phyloP scores from a whole-genome alignment of 1,140 invertebrate genomes.

The Leptestheria dahalacensis region DNA sequence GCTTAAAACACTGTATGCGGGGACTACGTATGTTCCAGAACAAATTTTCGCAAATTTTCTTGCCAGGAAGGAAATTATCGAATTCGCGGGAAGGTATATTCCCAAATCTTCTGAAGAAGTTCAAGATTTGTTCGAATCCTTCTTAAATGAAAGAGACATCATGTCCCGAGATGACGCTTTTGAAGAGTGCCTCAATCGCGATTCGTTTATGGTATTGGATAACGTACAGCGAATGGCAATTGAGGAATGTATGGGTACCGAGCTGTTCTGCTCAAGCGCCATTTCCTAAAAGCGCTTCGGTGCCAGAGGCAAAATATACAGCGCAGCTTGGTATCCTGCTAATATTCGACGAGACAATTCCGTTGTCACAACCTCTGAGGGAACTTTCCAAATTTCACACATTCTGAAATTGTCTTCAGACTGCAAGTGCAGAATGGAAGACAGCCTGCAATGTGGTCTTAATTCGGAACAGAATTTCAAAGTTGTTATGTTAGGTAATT shows the following conservation, averaged over 20 bases:
- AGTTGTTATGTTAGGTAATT: too few relatives aligned
- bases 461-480: too few relatives aligned
- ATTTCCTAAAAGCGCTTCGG: background rate
- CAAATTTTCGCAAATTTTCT: constrained; percentile 5
- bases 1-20: background rate
- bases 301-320: background rate
- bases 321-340: background rate
- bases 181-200: background rate
- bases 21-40: background rate
- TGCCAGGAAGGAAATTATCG: background rate
- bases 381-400: background rate
- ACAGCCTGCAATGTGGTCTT: background rate
- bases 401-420: background rate
- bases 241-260: background rate
- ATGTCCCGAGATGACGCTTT: background rate
- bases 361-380: background rate
- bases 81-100: too few relatives aligned
- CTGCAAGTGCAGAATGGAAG: background rate
- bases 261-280: background rate
- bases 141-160: background rate
- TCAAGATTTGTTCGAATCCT: background rate
- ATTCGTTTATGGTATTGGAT: background rate
- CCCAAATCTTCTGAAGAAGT: too few relatives aligned
- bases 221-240: background rate
- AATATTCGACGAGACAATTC: background rate